These are phyloP conservation scores for Psettodes erumei DNA, from an alignment of 2,113 vertebrate species.

Conservation along the genomic window DNA sequence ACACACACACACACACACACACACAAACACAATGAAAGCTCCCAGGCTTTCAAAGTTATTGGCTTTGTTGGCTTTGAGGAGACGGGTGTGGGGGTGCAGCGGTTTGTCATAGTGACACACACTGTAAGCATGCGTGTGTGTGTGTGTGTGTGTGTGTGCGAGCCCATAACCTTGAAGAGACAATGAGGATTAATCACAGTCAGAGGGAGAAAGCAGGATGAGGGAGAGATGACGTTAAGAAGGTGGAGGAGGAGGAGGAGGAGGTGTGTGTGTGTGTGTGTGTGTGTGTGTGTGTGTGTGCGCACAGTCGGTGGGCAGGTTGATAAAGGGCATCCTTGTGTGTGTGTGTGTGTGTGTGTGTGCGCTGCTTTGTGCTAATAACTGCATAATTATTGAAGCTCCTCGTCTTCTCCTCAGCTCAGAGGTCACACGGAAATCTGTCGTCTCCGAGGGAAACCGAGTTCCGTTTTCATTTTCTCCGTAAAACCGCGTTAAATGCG, in stretches of 20 bases:
- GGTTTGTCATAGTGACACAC: constrained; percentile 71
- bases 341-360: constrained; percentile 28
- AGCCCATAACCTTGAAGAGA: constrained; percentile 78
- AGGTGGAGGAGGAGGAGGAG: constrained; percentile 19
- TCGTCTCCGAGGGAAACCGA: too few species aligned
- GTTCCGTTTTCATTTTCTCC: too few species aligned
- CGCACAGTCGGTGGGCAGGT: constrained; percentile 24
- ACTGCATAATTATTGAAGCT: constrained; percentile 56
- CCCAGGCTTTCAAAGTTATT: constrained; percentile 72
- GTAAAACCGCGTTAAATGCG: too few species aligned
- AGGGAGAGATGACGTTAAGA: constrained; percentile 57
- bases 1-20: constrained; percentile 25
- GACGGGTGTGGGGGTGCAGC: constrained; percentile 60
- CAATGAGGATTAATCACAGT: constrained; percentile 81
- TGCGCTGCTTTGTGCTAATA: constrained; percentile 51
- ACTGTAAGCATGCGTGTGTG: constrained; percentile 47
- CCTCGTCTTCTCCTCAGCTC: constrained; percentile 30
- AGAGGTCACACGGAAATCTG: constrained; percentile 52
- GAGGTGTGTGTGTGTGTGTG: constrained; percentile 19
- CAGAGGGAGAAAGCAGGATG: constrained; percentile 67
- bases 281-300: constrained; percentile 17
- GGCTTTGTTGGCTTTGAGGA: constrained; percentile 64
- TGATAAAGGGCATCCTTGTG: constrained; percentile 52
- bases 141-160: constrained; percentile 36
- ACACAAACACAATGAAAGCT: constrained; percentile 35